Evolutionary conservation across 1,140 invertebrate species (phyloP), one percentile per base, ranked within the genome.

Genomic region (Bombus confusus): DNA sequence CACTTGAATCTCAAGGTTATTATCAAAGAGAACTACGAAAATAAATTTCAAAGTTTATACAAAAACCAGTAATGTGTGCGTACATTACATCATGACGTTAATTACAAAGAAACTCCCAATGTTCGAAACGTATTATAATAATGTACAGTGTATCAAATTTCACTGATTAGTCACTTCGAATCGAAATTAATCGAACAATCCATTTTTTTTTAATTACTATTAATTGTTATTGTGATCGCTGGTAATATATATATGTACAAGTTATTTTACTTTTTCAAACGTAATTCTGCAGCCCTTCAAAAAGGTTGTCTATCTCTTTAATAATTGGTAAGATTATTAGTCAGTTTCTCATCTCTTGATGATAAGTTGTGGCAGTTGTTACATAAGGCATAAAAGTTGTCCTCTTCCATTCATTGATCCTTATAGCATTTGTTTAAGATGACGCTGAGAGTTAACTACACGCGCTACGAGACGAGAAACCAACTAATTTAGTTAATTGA

Each of bases 321-420:
- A 34, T 41, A 85, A 71, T 75, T 43, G 52, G 25, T 34, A 79
- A 39, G 28, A 41, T 68, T n/a, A 52, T 89, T 76, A 85, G 66
- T 90, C 73, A 77, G 86, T 85, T 90, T 83, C 89, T 87, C 86
- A 80, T 66, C 62, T 59, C 71, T 41, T 57, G 43, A 69, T 64
- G 71, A 80, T 85, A 69, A 88, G 66, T 80, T 80, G 78, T 90
- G 89, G 89, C 89, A 90, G 89, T 90, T 52, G 47, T 52, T 52
- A 89, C 80, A 71, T 90, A 90, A 90, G 89, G 88, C 88, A 90
- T 90, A 81, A 82, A 66, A 74, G 88, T 90, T 87, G 77, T 90
- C 77, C 18, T 80, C 34, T 80, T 72, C 5, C 72, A 39, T 86
- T 76, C 2, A 22, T 68, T 43, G 39, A 80, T 59, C 62, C 69